Conservation (phyloP, 2,888 invertebrate species). For the Cephonodes hylas region DNA sequence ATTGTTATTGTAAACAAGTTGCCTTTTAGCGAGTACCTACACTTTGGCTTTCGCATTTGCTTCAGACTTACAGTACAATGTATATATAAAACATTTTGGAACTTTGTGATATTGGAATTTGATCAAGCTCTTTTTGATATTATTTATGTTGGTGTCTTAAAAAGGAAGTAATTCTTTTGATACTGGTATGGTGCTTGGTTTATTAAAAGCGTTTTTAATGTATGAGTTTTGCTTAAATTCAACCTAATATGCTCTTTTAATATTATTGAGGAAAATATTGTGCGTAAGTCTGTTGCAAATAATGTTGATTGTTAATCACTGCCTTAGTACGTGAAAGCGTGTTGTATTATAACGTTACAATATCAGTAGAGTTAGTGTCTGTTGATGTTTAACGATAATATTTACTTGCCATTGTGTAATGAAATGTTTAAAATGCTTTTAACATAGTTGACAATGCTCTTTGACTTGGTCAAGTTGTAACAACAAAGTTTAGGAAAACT, state of each 20-base stretch:
- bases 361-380: constrained; percentile 25
- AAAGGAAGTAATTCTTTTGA: no score
- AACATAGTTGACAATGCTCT: neutral
- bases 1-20: constrained; percentile 45
- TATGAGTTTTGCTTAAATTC: no score
- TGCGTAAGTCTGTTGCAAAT: constrained; percentile 23
- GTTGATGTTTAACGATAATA: constrained; percentile 25
- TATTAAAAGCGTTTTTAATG: no score
- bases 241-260: no score
- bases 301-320: constrained; percentile 45
- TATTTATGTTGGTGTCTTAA: no score
- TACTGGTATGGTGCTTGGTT: no score
- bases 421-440: constrained; percentile 7
- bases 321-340: constrained; percentile 51
- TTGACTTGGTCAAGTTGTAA: neutral
- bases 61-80: constrained; percentile 20
- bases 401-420: constrained; percentile 19
- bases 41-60: constrained; percentile 39
- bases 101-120: no score
- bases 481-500: neutral
- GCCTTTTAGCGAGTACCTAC: constrained; percentile 55
- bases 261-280: neutral
- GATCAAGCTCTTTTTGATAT: no score
- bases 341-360: constrained; percentile 26
- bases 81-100: neutral